Evolutionary conservation across 2,888 invertebrate species (phyloP).

Genomic region (Acrobasis consociella): DNA sequence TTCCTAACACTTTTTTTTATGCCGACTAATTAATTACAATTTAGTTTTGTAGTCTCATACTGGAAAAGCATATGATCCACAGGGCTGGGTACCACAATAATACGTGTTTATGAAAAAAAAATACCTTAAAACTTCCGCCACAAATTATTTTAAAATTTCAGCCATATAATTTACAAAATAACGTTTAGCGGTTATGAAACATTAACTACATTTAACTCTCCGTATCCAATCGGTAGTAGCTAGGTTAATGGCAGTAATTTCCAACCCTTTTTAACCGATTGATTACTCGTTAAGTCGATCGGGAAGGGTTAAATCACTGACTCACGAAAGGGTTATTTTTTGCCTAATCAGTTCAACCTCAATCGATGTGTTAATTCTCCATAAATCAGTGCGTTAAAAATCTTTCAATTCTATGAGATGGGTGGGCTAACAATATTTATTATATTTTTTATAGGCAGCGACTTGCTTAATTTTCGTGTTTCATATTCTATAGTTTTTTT

Average conservation of each 20-base stretch:
- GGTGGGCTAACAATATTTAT: too few relatives aligned
- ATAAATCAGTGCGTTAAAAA: background rate
- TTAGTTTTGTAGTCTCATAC: too few relatives aligned
- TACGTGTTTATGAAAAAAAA: too few relatives aligned
- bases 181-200: background rate
- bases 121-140: too few relatives aligned
- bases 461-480: too few relatives aligned
- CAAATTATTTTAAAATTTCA: background rate
- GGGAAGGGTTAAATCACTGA: slow-evolving; percentile 55
- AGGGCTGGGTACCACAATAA: too few relatives aligned
- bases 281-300: slow-evolving; percentile 58
- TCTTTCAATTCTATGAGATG: too few relatives aligned
- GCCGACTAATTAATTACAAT: too few relatives aligned
- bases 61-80: too few relatives aligned
- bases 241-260: slow-evolving; percentile 51
- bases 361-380: slow-evolving; percentile 61
- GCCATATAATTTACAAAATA: background rate
- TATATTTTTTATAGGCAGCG: too few relatives aligned
- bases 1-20: too few relatives aligned
- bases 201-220: background rate
- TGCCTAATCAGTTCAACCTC: slow-evolving; percentile 56
- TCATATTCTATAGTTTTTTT: too few relatives aligned
- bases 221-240: slow-evolving; percentile 45
- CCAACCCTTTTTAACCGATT: slow-evolving; percentile 56
- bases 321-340: slow-evolving; percentile 63